A percentile compares a stretch with the other conserved stretches of the same genome.
phyloP scores from a whole-genome alignment of 2,888 invertebrate genomes.

The Spodoptera picta region DNA sequence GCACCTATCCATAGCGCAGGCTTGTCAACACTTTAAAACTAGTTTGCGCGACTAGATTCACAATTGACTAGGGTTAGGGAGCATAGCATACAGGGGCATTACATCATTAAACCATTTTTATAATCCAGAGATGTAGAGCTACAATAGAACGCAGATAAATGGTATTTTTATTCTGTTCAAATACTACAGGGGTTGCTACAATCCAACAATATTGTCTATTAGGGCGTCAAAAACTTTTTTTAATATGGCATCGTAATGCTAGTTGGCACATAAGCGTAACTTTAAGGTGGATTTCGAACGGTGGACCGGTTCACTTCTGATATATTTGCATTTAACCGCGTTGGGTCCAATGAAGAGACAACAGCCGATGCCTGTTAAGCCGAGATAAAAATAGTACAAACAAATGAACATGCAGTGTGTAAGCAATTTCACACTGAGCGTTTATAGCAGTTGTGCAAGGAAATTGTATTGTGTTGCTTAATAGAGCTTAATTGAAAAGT shows the following conservation, averaged over 20 bases:
- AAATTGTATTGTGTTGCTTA: constrained; percentile 66
- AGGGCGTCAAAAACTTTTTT: constrained; percentile 41
- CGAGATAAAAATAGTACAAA: constrained; percentile 64
- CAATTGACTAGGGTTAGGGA: constrained; percentile 50
- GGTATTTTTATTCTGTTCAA: constrained; percentile 40
- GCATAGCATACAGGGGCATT: constrained; percentile 50
- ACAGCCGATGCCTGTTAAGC: constrained; percentile 52
- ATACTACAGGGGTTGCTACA: constrained; percentile 47
- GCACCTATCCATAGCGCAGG: constrained; percentile 52
- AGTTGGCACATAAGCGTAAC: constrained; percentile 58
- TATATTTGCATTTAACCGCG: constrained; percentile 72
- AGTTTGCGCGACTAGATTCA: constrained; percentile 66
- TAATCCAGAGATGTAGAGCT: constrained; percentile 49
- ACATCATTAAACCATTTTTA: constrained; percentile 50
- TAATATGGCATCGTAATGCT: constrained; percentile 40
- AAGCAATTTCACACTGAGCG: constrained; percentile 56
- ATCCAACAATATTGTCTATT: constrained; percentile 34
- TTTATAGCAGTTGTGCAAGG: constrained; percentile 63
- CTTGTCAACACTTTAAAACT: constrained; percentile 68
- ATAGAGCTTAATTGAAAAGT: constrained; percentile 74
- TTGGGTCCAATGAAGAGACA: constrained; percentile 62
- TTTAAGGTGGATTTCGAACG: constrained; percentile 59
- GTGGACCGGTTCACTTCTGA: constrained; percentile 72
- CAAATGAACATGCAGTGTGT: constrained; percentile 55
- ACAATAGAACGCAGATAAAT: constrained; percentile 48